These are phyloP conservation scores for Philopotamus ludificatus DNA, from an alignment of 1,140 invertebrate species.

Conservation along the genomic window DNA sequence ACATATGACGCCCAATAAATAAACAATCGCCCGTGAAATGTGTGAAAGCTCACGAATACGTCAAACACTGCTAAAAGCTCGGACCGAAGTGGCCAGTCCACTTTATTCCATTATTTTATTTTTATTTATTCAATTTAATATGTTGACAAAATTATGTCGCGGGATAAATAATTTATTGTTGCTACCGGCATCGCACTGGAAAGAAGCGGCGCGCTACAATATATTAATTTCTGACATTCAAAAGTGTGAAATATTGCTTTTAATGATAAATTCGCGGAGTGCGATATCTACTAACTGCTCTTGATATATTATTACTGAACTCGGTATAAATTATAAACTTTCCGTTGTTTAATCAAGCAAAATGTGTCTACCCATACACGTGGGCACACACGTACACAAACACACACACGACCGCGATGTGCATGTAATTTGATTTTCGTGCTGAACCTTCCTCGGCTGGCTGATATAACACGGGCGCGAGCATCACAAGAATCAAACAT, in stretches of 20 bases:
- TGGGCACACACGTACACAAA: background rate
- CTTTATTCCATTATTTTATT: too few species aligned
- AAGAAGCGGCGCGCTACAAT: background rate
- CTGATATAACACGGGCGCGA: slow-evolving; percentile 15
- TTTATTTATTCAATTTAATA: too few species aligned
- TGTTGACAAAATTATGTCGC: too few species aligned
- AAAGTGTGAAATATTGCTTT: slow-evolving; percentile 6
- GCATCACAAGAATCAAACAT: slow-evolving; percentile 40
- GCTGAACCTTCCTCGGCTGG: background rate
- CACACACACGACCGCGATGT: slow-evolving; percentile 1
- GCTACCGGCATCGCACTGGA: too few species aligned
- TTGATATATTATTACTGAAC: slow-evolving; percentile 23
- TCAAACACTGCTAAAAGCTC: slow-evolving; percentile 24
- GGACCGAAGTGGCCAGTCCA: too few species aligned
- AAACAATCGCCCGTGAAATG: slow-evolving; percentile 33
- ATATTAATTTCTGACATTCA: background rate
- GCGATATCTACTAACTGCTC: slow-evolving; percentile 7
- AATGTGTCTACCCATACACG: slow-evolving; percentile 18
- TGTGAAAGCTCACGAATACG: slow-evolving; percentile 16
- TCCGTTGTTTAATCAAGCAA: slow-evolving; percentile 27
- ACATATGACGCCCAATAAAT: slow-evolving; percentile 36
- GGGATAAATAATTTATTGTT: too few species aligned
- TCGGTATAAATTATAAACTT: slow-evolving; percentile 29
- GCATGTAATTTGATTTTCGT: slow-evolving; percentile 23
- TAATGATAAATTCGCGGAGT: slow-evolving; percentile 5